phyloP scores from a whole-genome alignment of 1,140 invertebrate genomes.

The Ruditapes philippinarum region DNA sequence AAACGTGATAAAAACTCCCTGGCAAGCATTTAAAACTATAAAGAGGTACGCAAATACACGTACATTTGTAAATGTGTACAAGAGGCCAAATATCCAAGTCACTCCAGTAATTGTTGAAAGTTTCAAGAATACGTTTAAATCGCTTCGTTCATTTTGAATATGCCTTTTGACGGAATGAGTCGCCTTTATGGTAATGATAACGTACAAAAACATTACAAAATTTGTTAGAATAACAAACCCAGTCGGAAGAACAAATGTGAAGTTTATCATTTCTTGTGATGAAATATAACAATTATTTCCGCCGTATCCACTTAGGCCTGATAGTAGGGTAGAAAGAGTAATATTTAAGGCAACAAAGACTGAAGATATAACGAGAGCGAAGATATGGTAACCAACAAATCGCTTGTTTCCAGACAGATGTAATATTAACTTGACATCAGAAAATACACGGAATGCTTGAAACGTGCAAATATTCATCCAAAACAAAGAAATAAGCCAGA shows the following conservation, averaged over 20 bases:
- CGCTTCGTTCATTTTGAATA: too few species aligned
- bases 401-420: not conserved
- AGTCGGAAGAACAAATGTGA: too few species aligned
- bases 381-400: not conserved
- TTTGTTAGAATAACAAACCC: too few species aligned
- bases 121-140: constrained; percentile 34
- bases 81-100: too few species aligned
- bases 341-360: constrained; percentile 1
- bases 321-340: not conserved
- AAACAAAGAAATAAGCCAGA: not conserved
- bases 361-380: not conserved
- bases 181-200: constrained; percentile 21
- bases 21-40: constrained; percentile 33
- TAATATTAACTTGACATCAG: not conserved
- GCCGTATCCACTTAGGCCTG: not conserved
- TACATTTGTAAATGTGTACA: too few species aligned
- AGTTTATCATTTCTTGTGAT: too few species aligned
- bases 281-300: too few species aligned
- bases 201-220: constrained; percentile 7
- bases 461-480: constrained; percentile 63
- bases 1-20: constrained; percentile 37
- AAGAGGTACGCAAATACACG: not conserved
- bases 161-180: not conserved
- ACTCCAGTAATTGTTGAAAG: too few species aligned
- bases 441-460: not conserved